phyloP scores from a whole-genome alignment of 2,113 vertebrate genomes.

The Limanda limanda region DNA sequence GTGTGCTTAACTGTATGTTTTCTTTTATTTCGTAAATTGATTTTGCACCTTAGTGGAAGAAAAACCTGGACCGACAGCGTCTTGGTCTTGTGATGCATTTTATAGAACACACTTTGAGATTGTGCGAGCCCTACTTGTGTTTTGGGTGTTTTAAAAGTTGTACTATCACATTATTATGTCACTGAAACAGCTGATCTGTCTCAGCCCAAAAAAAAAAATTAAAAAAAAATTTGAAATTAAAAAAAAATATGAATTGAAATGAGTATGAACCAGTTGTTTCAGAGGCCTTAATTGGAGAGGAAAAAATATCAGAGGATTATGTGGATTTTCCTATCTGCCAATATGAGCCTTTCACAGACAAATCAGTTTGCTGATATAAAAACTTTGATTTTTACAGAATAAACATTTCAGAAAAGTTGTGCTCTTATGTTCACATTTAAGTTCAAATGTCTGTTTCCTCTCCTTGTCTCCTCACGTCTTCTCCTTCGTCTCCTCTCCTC shows the following conservation, averaged over 20 bases:
- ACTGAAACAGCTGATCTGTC: slow-evolving; percentile 72
- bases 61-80: slow-evolving; percentile 86
- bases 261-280: slow-evolving; percentile 71
- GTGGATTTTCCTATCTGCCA: too few species aligned
- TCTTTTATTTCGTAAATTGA: slow-evolving; percentile 58
- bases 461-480: too few species aligned
- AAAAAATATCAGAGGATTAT: too few species aligned
- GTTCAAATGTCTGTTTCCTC: too few species aligned
- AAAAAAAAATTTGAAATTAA: too few species aligned
- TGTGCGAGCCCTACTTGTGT: slow-evolving; percentile 89
- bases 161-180: slow-evolving; percentile 74
- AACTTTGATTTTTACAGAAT: too few species aligned
- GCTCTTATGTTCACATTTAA: too few species aligned
- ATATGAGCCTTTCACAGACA: too few species aligned
- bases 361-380: too few species aligned
- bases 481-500: not conserved
- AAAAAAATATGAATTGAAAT: slow-evolving; percentile 1
- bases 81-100: slow-evolving; percentile 89
- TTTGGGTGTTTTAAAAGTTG: slow-evolving; percentile 90
- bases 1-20: slow-evolving; percentile 76
- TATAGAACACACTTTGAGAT: slow-evolving; percentile 92
- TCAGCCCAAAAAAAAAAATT: slow-evolving; percentile 34
- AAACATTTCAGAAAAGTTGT: too few species aligned
- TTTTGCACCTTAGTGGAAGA: slow-evolving; percentile 83
- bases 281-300: slow-evolving; percentile 73